These are phyloP conservation scores for human (Homo sapiens) DNA, from an alignment of 2,113 vertebrate species.

Conservation along the genomic window DNA sequence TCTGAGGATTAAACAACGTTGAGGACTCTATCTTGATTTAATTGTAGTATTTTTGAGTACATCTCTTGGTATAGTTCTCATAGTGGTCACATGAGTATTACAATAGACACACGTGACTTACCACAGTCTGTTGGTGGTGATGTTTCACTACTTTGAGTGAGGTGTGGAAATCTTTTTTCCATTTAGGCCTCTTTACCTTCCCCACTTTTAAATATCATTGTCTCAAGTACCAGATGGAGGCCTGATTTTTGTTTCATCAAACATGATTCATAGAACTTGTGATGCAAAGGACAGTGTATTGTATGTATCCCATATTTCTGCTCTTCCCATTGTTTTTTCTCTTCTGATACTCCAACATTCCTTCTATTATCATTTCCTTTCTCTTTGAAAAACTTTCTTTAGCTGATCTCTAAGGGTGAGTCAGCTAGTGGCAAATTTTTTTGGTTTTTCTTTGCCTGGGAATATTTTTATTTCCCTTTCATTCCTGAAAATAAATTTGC, in stretches of 20 bases:
- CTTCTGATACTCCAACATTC: too few relatives aligned
- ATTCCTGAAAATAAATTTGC: not conserved
- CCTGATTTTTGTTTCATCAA: not conserved
- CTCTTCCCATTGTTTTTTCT: not conserved
- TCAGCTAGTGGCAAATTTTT: not conserved
- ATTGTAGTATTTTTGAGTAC: not conserved
- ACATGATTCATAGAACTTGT: not conserved
- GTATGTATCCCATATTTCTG: too few relatives aligned
- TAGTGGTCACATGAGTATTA: not conserved
- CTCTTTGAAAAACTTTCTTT: not conserved
- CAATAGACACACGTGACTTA: accelerated
- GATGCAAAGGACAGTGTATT: not conserved
- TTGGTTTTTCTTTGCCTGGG: not conserved
- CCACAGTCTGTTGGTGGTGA: not conserved
- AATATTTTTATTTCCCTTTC: not conserved
- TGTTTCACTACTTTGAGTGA: not conserved
- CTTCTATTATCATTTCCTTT: not conserved
- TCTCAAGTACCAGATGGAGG: not conserved
- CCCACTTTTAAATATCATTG: not conserved
- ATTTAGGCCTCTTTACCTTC: not conserved
- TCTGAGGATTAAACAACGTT: not conserved
- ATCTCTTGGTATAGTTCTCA: accelerated
- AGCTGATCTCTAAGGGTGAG: not conserved
- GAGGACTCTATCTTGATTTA: not conserved
- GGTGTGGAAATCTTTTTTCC: not conserved